Evolutionary conservation across 2,888 invertebrate genomes (phyloP), one percentile per base, ranked within the genome.

Genomic region (Fabriciana adippe): DNA sequence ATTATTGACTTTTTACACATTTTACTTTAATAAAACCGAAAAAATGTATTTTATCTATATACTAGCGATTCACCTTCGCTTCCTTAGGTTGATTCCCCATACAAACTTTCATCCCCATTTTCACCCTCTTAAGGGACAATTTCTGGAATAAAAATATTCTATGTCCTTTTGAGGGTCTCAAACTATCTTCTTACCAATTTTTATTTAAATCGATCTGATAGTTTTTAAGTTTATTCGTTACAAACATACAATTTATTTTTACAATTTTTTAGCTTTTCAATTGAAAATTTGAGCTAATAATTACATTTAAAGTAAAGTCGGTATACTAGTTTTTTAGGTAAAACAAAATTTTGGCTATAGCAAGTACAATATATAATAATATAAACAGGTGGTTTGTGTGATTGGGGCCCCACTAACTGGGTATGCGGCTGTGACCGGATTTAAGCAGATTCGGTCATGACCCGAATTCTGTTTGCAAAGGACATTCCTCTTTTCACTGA

Each of bases 351-450:
- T n/a, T 59, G 45, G 47, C 47, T 59, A 8, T 21, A 41, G 11
- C 21, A 13, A 6, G 15, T 45, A n/a, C 26, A n/a, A 26, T 48
- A 26, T 48, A 59, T 59, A n/a, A 13, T 15, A n/a, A 48, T 26
- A 26, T 59, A 48, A 59, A 47, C 26, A 59, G 59, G 59, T 59
- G 47, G 47, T 59, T 48, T 47, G 47, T 11, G 6, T 48, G 59
- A 59, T 59, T 48, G 26, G 47, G 48, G 59, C 21, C 48, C 48
- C 47, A 48, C 59, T 48, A 3, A n/a, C 26, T 26, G 59, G 57
- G 48, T 48, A 26, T 59, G 59, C 26, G 47, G 47, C n/a, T 47
- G 59, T 59, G 48, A 48, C 26, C 47, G 59, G 59, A 59, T 59
- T 48, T 59, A 26, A 48, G 47, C 26, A 21, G 59, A 48, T 59